phyloP scores from a whole-genome alignment of 2,113 vertebrate genomes.

The Sylvicapra grimmia region DNA sequence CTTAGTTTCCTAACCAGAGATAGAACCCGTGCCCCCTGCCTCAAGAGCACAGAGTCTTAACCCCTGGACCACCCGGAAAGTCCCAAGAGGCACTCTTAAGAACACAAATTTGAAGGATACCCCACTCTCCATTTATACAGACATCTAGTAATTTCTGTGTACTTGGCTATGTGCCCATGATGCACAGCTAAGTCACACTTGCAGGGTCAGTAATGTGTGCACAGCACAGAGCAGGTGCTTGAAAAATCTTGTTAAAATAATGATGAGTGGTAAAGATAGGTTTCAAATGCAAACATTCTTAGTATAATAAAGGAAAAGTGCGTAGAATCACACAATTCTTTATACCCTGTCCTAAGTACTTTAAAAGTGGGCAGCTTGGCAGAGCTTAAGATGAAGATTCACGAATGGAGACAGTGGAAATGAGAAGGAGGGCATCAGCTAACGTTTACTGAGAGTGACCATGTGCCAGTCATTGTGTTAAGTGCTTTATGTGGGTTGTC shows the following conservation, averaged over 20 bases:
- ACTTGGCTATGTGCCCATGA: background rate
- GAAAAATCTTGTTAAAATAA: background rate
- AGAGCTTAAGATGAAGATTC: background rate
- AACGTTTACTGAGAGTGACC: background rate
- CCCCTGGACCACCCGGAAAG: background rate
- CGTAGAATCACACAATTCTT: background rate
- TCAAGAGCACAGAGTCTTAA: background rate
- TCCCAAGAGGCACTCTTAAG: background rate
- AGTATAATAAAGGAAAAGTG: background rate
- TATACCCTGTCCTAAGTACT: background rate
- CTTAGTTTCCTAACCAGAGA: background rate
- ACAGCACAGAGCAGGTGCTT: background rate
- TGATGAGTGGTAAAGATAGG: background rate
- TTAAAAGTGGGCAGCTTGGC: background rate
- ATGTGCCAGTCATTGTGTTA: background rate
- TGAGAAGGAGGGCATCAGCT: background rate
- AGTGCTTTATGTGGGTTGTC: background rate
- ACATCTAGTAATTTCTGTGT: background rate
- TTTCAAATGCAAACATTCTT: background rate
- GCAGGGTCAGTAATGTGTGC: background rate
- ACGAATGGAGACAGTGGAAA: background rate
- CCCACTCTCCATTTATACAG: background rate
- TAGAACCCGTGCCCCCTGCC: background rate
- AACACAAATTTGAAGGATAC: background rate
- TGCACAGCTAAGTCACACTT: background rate